phyloP scores from a whole-genome alignment of 2,113 vertebrate species.

The Cottus gobio region DNA sequence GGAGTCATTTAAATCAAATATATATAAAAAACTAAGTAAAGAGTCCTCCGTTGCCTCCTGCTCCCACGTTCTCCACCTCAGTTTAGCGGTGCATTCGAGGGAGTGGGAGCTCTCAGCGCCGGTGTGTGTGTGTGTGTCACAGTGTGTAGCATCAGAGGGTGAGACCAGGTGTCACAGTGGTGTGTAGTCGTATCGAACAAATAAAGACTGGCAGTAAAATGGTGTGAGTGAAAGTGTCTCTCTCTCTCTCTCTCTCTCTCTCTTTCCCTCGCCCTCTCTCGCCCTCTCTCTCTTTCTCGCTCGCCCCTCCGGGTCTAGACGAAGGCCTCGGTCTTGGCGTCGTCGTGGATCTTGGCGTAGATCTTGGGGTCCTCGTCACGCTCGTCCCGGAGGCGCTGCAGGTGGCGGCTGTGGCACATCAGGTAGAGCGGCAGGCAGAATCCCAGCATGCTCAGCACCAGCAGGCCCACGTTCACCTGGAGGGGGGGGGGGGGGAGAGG shows the following conservation, averaged over 20 bases:
- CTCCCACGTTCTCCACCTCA: slow-evolving; percentile 28
- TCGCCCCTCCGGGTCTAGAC: slow-evolving; percentile 78
- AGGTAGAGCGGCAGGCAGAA: slow-evolving; percentile 97
- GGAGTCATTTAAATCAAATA: slow-evolving; percentile 1
- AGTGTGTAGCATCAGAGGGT: slow-evolving; percentile 28
- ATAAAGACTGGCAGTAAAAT: slow-evolving; percentile 16
- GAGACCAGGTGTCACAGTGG: slow-evolving; percentile 51
- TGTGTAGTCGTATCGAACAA: slow-evolving; percentile 42
- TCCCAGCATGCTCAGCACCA: slow-evolving; percentile 90
- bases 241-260: neutral
- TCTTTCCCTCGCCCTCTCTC: neutral
- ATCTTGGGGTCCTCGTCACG: slow-evolving; percentile 90
- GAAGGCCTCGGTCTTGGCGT: slow-evolving; percentile 88
- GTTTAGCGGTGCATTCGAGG: slow-evolving; percentile 17
- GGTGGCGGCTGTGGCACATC: slow-evolving; percentile 88
- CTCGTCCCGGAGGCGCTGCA: slow-evolving; percentile 86
- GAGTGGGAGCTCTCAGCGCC: neutral
- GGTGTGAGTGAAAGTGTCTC: slow-evolving; percentile 10
- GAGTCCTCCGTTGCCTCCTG: neutral
- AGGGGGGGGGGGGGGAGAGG: too few species aligned
- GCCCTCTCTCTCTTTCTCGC: neutral
- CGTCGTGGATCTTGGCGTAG: slow-evolving; percentile 89
- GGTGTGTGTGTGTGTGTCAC: slow-evolving; percentile 30
- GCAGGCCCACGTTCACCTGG: slow-evolving; percentile 96
- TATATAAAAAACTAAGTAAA: neutral